Evolutionary conservation across 2,888 invertebrate genomes (phyloP).

Genomic region (Eustalomyia histrio): DNA sequence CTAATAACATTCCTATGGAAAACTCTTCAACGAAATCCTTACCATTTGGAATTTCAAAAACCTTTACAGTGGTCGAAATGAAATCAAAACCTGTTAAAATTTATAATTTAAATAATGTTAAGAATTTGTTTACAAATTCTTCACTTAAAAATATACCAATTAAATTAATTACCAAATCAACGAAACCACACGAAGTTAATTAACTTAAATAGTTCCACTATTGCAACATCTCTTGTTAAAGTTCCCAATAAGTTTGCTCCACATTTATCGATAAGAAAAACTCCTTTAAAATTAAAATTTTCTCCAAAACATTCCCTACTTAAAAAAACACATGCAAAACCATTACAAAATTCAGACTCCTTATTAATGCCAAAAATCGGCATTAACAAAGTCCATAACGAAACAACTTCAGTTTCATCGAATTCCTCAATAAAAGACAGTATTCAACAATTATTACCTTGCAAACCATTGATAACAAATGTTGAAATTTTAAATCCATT

Average conservation of each 20-base stretch:
- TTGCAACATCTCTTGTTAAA: not conserved
- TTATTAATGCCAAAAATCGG: not conserved
- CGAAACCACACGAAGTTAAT: not conserved
- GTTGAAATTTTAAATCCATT: constrained; percentile 52
- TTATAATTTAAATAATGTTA: not conserved
- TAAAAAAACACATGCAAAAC: not conserved
- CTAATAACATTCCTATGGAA: not conserved
- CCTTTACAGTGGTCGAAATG: not conserved
- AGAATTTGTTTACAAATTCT: not conserved
- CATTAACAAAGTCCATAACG: no score
- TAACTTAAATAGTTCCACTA: not conserved
- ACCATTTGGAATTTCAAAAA: not conserved
- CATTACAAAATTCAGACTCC: not conserved
- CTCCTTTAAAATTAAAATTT: not conserved
- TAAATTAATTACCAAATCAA: not conserved
- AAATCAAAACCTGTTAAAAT: not conserved
- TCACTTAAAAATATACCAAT: not conserved
- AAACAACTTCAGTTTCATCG: not conserved
- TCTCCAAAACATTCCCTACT: not conserved
- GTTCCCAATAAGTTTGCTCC: not conserved
- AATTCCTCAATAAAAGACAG: not conserved
- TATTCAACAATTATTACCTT: not conserved
- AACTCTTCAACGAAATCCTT: not conserved
- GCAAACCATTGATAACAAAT: constrained; percentile 37
- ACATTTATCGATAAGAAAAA: not conserved